Conservation (phyloP, 1,140 invertebrate genomes). For the Drosophila mojavensis region DNA sequence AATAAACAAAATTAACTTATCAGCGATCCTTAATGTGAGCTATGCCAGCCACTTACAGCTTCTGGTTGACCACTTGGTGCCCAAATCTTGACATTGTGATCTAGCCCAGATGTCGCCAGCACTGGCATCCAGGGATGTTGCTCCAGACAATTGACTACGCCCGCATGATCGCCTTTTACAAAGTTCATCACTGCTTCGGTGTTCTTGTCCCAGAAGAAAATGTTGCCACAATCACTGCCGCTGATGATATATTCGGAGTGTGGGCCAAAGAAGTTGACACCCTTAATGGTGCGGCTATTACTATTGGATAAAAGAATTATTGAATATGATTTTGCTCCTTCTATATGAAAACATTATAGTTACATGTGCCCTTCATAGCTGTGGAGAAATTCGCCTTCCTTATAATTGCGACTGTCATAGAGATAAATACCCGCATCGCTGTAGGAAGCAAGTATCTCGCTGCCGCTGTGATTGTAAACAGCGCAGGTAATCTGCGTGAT, state of each 20-base stretch:
- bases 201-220: conserved; percentile 97
- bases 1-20: neutral
- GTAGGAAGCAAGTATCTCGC: conserved; percentile 95
- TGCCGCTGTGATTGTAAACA: conserved; percentile 95
- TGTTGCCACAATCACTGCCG: conserved; percentile 97
- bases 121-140: conserved; percentile 94
- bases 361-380: conserved; percentile 90
- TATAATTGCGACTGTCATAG: conserved; percentile 89
- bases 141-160: conserved; percentile 96
- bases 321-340: neutral
- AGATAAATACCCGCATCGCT: conserved; percentile 97
- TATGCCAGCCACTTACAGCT: conserved; percentile 37
- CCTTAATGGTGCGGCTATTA: conserved; percentile 94
- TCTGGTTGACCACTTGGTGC: conserved; percentile 88
- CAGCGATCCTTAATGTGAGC: neutral
- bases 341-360: neutral
- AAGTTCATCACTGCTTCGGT: conserved; percentile 95
- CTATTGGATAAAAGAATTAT: conserved; percentile 56
- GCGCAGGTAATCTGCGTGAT: conserved; percentile 91
- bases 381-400: conserved; percentile 87
- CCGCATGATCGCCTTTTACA: conserved; percentile 92
- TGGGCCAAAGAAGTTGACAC: conserved; percentile 96
- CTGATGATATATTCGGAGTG: conserved; percentile 95
- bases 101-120: conserved; percentile 92
- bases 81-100: conserved; percentile 97